Conservation (phyloP, 2,797 vertebrate genomes). For the Lutjanus campechanus region DNA sequence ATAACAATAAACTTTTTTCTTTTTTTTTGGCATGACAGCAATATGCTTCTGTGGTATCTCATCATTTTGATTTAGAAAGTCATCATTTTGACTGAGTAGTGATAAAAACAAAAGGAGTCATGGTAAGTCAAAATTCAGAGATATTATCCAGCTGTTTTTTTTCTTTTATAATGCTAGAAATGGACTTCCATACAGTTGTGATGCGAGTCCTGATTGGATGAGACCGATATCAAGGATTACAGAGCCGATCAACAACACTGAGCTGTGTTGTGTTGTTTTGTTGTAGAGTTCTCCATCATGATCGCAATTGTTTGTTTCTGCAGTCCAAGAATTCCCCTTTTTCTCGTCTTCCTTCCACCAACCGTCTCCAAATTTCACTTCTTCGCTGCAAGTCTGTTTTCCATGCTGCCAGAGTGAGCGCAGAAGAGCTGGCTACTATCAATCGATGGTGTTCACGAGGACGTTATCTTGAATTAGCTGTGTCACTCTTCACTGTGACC, state of each 20-base stretch:
- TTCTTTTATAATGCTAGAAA: slow-evolving; percentile 20
- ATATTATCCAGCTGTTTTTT: not conserved
- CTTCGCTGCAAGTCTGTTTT: slow-evolving; percentile 6
- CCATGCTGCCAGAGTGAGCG: not conserved
- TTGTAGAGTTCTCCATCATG: not conserved
- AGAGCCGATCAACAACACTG: not conserved
- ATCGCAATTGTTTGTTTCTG: not conserved
- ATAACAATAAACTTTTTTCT: too few species aligned
- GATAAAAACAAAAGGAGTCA: too few species aligned
- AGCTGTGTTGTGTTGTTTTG: not conserved
- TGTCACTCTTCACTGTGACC: not conserved
- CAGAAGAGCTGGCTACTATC: not conserved
- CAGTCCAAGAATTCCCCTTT: not conserved
- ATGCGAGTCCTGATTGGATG: not conserved
- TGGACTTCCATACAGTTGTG: not conserved
- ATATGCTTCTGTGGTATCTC: too few species aligned
- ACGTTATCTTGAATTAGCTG: not conserved
- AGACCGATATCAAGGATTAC: not conserved
- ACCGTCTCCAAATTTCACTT: slow-evolving; percentile 7
- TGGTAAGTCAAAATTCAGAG: not conserved
- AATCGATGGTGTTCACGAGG: not conserved
- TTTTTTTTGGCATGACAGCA: too few species aligned
- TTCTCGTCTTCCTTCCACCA: not conserved
- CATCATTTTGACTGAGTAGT: not conserved
- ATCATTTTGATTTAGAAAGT: not conserved